Evolutionary conservation across 92 coral and sea anemone genomes (phyloP).

Genomic region (Zoanthus gigantus): DNA sequence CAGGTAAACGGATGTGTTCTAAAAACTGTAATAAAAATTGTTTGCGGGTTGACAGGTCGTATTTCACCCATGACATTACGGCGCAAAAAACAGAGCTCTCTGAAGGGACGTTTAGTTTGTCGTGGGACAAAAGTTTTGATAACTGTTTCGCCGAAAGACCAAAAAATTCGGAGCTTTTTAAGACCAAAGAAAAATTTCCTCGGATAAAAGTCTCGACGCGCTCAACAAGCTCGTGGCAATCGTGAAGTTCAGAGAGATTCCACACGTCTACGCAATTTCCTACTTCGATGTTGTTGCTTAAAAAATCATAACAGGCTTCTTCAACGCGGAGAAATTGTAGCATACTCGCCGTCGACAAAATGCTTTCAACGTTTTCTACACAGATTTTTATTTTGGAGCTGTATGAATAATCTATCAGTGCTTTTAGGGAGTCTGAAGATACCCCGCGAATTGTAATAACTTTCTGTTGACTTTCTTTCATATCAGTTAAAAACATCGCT

Average conservation of each 20-base stretch:
- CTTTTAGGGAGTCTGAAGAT: slow-evolving; percentile 73
- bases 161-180: slow-evolving; percentile 83
- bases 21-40: slow-evolving; percentile 70
- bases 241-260: slow-evolving; percentile 93
- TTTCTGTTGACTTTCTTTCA: slow-evolving; percentile 92
- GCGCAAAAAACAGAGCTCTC: slow-evolving; percentile 91
- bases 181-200: slow-evolving; percentile 79
- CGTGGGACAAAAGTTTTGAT: slow-evolving; percentile 77
- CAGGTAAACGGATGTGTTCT: slow-evolving; percentile 91
- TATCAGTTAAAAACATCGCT: slow-evolving; percentile 96
- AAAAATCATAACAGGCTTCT: slow-evolving; percentile 92
- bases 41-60: slow-evolving; percentile 74
- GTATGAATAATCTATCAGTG: slow-evolving; percentile 87
- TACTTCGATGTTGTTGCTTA: slow-evolving; percentile 81
- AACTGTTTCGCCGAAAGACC: slow-evolving; percentile 76
- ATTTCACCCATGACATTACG: slow-evolving; percentile 82
- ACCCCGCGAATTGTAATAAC: slow-evolving; percentile 79
- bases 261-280: slow-evolving; percentile 89
- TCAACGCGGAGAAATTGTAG: slow-evolving; percentile 88
- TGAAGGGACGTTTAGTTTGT: slow-evolving; percentile 87
- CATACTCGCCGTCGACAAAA: slow-evolving; percentile 90
- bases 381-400: slow-evolving; percentile 71
- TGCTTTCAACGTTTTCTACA: slow-evolving; percentile 74
- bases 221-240: slow-evolving; percentile 69
- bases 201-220: slow-evolving; percentile 86